Percentiles rank a stretch among this genome's conserved stretches.
phyloP scores from a whole-genome alignment of 2,888 invertebrate genomes.

The Pinctada fucata region DNA sequence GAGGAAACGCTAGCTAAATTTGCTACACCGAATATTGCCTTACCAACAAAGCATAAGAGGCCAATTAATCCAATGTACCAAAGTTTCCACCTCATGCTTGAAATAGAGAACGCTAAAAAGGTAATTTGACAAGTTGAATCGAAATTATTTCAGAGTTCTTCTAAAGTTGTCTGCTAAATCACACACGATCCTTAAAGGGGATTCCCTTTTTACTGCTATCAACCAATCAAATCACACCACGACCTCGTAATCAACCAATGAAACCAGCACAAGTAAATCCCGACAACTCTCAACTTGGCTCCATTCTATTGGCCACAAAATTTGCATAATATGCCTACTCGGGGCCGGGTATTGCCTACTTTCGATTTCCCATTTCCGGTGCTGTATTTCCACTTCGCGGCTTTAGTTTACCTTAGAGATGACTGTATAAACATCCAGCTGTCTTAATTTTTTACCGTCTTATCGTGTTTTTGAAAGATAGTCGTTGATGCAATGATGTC shows the following conservation, averaged over 20 bases:
- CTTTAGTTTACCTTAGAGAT: constrained; percentile 32
- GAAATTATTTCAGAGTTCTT: constrained; percentile 13
- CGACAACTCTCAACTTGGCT: constrained; percentile 63
- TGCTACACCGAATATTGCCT: constrained; percentile 35
- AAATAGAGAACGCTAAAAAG: not conserved
- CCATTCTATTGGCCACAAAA: constrained; percentile 60
- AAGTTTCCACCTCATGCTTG: constrained; percentile 53
- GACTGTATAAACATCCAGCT: not conserved
- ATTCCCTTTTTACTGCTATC: constrained; percentile 54
- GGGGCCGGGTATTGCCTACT: constrained; percentile 10
- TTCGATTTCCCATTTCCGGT: constrained; percentile 17
- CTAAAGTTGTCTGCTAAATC: constrained; percentile 23
- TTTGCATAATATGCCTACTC: not conserved
- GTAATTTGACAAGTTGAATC: not conserved
- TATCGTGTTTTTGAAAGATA: too few species aligned
- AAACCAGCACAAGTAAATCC: constrained; percentile 65
- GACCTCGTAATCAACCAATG: constrained; percentile 63
- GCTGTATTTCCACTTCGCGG: constrained; percentile 32
- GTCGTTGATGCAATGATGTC: too few species aligned
- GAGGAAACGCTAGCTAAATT: not conserved
- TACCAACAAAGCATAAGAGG: constrained; percentile 65
- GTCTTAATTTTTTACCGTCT: too few species aligned
- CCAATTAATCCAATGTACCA: constrained; percentile 62
- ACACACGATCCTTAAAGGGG: constrained; percentile 48
- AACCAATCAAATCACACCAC: constrained; percentile 67